Evolutionary conservation across 2,113 vertebrate species (phyloP), one percentile per base, ranked within the genome.

Genomic region (Dolichallabes microphthalmus): DNA sequence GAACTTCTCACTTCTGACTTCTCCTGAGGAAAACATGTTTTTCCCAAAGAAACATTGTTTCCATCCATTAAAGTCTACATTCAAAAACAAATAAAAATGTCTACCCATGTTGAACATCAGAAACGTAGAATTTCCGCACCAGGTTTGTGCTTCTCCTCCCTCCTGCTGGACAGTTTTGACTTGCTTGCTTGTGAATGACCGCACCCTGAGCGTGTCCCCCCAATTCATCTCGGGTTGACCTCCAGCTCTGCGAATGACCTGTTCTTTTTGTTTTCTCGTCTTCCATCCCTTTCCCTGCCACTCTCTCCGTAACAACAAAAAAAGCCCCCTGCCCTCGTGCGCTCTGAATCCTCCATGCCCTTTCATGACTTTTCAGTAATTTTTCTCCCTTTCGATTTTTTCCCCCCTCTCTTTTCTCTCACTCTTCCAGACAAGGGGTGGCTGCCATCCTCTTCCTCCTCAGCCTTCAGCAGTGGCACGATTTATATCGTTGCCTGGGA

Each of bases 401-500:
- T 92, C 92, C 91, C 92, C 91, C 93, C 50, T 53, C 55, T 87
- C 90, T 88, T 88, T 89, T 93, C 93, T 93, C 90, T 93, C 90
- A 92, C 81, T 92, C 91, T 93, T 73, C 83, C 77, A 74, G 64
- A 68, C 76, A 61, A 15, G 71, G 84, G 80, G 64, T 11, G 80
- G 63, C 57, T 27, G 85, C 82, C 58, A 78, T 85, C 78, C 82
- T 73, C 73, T 89, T 88, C 87, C 82, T 86, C 64, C 82, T 82
- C 7, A 32, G 79, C 83, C 87, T 86, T 93, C 92, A 93, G 92
- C 92, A 92, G 94, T 93, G 93, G 92, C 90, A 94, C 96, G 93
- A 95, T 97, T 96, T 95, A 96, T 95, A 96, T 96, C 94, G 94
- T 95, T 95, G 96, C 95, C 95, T 95, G 94, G 95, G 95, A 94